Percentiles rank a stretch among this genome's conserved stretches.
Evolutionary conservation across 2,797 vertebrate species (phyloP).

Genomic region (Cyprinodon diabolis): DNA sequence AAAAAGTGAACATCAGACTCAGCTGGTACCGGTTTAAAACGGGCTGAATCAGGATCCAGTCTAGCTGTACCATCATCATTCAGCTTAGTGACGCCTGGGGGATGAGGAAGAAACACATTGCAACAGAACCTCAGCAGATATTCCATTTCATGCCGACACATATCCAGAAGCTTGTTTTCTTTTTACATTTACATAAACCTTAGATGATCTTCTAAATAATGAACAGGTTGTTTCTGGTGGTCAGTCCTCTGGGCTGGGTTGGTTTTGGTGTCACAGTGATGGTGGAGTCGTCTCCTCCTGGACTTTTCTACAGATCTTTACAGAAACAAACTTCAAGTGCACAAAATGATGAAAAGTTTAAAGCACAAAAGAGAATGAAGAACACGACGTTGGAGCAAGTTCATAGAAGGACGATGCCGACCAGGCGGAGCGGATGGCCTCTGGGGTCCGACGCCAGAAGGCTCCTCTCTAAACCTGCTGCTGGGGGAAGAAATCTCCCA

Average conservation of each 20-base stretch:
- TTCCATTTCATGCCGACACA: too few relatives aligned
- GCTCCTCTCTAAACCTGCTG: too few relatives aligned
- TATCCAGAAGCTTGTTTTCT: not conserved
- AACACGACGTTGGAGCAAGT: conserved; percentile 41
- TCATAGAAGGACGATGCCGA: conserved; percentile 44
- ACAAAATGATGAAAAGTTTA: conserved; percentile 43
- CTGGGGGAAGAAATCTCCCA: too few relatives aligned
- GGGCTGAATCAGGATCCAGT: too few relatives aligned
- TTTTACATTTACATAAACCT: conserved; percentile 11
- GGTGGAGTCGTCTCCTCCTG: conserved; percentile 45
- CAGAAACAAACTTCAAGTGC: conserved; percentile 30
- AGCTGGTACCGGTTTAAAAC: not conserved
- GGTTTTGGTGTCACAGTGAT: conserved; percentile 76
- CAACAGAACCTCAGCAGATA: too few relatives aligned
- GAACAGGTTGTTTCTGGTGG: conserved; percentile 21
- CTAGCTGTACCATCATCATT: too few relatives aligned
- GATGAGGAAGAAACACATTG: too few relatives aligned
- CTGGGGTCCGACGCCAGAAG: conserved; percentile 24
- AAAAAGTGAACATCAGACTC: not conserved
- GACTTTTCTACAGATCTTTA: too few relatives aligned
- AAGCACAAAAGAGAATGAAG: conserved; percentile 50
- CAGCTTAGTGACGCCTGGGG: too few relatives aligned
- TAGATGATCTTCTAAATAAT: conserved; percentile 36
- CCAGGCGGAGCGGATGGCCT: conserved; percentile 52
- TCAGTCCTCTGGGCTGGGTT: conserved; percentile 48